phyloP scores from a whole-genome alignment of 30 jellyfish, hydroid and myxozoan genomes.

The Cassiopea andromeda region DNA sequence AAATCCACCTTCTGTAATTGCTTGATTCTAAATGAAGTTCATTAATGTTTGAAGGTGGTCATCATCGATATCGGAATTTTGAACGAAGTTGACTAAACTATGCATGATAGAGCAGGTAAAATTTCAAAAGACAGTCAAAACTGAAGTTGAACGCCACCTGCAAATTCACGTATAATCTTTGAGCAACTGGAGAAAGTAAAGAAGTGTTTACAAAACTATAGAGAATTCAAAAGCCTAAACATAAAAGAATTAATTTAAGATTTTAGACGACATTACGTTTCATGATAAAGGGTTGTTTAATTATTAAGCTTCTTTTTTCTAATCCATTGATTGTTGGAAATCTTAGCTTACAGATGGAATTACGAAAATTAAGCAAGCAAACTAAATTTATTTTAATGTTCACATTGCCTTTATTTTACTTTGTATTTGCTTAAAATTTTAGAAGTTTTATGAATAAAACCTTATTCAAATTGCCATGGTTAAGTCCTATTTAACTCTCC shows the following conservation, averaged over 20 bases:
- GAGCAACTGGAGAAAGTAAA: constrained; percentile 5
- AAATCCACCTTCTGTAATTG: background rate
- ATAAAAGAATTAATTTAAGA: constrained; percentile 44
- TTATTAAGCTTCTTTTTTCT: background rate
- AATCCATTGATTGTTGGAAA: background rate
- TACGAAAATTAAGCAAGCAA: background rate
- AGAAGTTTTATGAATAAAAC: background rate
- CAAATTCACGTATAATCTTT: constrained; percentile 32
- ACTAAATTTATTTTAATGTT: background rate
- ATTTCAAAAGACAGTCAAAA: constrained; percentile 38
- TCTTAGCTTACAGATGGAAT: background rate
- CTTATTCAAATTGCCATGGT: background rate
- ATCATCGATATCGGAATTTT: constrained; percentile 48
- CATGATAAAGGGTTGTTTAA: background rate
- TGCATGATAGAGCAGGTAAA: constrained; percentile 39
- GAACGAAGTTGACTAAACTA: constrained; percentile 18
- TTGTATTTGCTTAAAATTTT: background rate
- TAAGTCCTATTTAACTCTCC: background rate
- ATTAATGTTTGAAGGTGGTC: constrained; percentile 37
- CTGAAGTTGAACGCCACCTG: constrained; percentile 40
- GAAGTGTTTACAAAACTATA: constrained; percentile 54
- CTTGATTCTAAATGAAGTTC: background rate
- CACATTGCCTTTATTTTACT: background rate
- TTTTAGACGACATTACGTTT: constrained; percentile 8
- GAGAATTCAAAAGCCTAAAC: constrained; percentile 17